Percentiles rank a stretch among this genome's conserved stretches.
Evolutionary conservation across 2,888 invertebrate genomes (phyloP).

Genomic region (Sminthurinus aureus): DNA sequence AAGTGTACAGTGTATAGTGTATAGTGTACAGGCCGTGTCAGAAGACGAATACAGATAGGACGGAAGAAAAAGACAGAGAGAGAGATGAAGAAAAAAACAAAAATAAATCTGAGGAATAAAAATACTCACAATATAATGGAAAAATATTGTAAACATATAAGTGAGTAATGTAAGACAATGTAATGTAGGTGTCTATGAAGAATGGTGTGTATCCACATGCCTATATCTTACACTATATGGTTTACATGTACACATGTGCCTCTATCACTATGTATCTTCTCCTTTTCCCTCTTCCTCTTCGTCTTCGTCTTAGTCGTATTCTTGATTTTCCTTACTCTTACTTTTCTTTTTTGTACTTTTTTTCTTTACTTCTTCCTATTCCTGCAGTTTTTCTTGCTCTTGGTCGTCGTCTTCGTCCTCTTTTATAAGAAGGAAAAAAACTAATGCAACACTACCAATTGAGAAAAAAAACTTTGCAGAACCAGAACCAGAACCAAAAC

Average conservation of each 20-base stretch:
- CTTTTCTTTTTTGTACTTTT: too few relatives aligned
- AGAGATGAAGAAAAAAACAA: slow-evolving; percentile 17
- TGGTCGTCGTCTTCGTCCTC: too few relatives aligned
- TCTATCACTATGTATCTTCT: neutral
- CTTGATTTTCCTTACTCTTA: neutral
- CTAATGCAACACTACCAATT: slow-evolving; percentile 19
- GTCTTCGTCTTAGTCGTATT: too few relatives aligned
- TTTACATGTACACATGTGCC: neutral
- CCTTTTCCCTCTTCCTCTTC: neutral
- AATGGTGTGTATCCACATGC: slow-evolving; percentile 26
- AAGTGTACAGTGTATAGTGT: neutral
- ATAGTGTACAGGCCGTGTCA: too few relatives aligned
- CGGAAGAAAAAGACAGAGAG: slow-evolving; percentile 7
- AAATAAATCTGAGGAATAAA: slow-evolving; percentile 41
- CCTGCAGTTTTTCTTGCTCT: neutral
- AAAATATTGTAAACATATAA: slow-evolving; percentile 52
- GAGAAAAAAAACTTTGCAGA: slow-evolving; percentile 28
- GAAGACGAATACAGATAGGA: neutral
- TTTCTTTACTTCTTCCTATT: neutral
- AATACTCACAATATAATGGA: slow-evolving; percentile 47
- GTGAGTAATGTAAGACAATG: slow-evolving; percentile 41
- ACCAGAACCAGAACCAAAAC: neutral
- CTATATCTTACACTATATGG: neutral
- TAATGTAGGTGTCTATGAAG: slow-evolving; percentile 46
- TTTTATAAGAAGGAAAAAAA: neutral